Conservation (phyloP, 2,888 invertebrate genomes). For the Deroplatys truncata region DNA sequence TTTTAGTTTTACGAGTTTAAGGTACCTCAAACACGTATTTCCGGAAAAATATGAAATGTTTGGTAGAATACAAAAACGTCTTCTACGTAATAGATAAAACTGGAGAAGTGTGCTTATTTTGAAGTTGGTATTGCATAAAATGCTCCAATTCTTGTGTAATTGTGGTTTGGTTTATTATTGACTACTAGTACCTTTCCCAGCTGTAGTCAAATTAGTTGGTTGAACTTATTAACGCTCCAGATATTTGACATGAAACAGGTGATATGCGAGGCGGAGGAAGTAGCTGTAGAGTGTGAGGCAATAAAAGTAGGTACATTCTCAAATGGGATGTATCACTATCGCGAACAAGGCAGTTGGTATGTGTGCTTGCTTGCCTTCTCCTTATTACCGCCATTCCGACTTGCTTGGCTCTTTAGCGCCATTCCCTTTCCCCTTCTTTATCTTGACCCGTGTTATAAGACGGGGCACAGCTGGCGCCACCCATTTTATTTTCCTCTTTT, state of each 20-base stretch:
- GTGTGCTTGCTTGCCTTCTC: not conserved
- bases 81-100: too few species aligned
- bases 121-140: too few species aligned
- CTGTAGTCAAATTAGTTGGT: too few species aligned
- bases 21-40: too few species aligned
- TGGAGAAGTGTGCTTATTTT: too few species aligned
- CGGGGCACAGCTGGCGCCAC: conserved; percentile 8
- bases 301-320: not conserved
- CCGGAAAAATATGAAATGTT: too few species aligned
- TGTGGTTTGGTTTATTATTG: too few species aligned
- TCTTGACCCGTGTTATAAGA: conserved; percentile 2
- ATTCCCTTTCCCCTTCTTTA: not conserved
- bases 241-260: not conserved
- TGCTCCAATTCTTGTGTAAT: too few species aligned
- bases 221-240: too few species aligned
- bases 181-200: too few species aligned
- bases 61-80: too few species aligned
- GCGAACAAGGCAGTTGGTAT: not conserved
- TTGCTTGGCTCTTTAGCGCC: not conserved
- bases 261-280: not conserved
- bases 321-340: not conserved
- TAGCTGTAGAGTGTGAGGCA: not conserved
- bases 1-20: too few species aligned
- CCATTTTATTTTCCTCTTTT: conserved; percentile 9
- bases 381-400: conserved; percentile 3